A percentile compares a stretch with the other conserved stretches of the same genome.
These are phyloP conservation scores for Anisognathus igniventris DNA, from an alignment of 2,797 vertebrate genomes.

Conservation along the genomic window DNA sequence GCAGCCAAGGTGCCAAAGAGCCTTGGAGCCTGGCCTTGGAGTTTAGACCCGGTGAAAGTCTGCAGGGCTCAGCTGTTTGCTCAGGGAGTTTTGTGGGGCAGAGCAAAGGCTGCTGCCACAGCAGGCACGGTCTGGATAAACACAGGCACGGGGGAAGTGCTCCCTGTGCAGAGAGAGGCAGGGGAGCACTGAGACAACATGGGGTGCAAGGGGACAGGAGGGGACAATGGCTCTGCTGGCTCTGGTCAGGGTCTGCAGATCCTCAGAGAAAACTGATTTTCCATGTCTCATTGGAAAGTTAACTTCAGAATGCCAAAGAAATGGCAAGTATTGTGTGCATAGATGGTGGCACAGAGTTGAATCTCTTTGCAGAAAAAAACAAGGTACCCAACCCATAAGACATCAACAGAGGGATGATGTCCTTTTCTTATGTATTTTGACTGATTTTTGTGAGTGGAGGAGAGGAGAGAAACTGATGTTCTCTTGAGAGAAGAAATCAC, in stretches of 20 bases:
- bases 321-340: fast-evolving
- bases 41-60: background rate
- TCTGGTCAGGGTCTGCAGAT: background rate
- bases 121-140: background rate
- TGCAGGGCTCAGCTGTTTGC: background rate
- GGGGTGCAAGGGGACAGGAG: background rate
- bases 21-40: background rate
- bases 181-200: fast-evolving
- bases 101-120: background rate
- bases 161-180: background rate
- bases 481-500: background rate
- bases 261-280: background rate
- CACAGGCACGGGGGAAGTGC: background rate
- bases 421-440: background rate
- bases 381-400: background rate
- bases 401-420: background rate
- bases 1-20: background rate
- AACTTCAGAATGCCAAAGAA: background rate
- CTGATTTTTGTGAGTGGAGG: background rate
- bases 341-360: background rate
- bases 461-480: background rate
- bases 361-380: background rate
- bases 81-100: background rate
- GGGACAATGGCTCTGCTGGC: background rate
- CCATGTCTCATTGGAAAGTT: background rate